Percentiles rank a stretch among this genome's conserved stretches.
Conservation (phyloP, 2,797 vertebrate species). For the Liparis tanakae region DNA sequence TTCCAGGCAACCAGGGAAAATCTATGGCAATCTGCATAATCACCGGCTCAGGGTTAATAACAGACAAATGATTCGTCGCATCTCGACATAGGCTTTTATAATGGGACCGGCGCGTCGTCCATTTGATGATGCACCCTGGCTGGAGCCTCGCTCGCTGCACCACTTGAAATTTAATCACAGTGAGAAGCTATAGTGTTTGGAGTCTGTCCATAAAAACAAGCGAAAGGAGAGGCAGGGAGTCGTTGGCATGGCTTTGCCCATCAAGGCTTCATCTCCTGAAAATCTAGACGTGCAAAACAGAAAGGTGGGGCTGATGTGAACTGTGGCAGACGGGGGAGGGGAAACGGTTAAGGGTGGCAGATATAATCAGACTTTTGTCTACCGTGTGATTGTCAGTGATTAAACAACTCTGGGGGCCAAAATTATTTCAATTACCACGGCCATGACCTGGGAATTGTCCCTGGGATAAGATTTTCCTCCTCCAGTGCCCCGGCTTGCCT, state of each 20-base stretch:
- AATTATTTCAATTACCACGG: conserved; percentile 97
- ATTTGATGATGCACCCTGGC: conserved; percentile 77
- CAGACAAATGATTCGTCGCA: conserved; percentile 99
- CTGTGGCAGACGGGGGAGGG: conserved; percentile 16
- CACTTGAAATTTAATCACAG: conserved; percentile 36
- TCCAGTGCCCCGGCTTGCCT: conserved; percentile 87
- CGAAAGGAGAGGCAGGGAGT: background rate
- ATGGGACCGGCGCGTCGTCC: conserved; percentile 80
- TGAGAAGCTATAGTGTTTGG: conserved; percentile 27
- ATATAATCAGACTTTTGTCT: conserved; percentile 77
- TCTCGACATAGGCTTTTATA: conserved; percentile 88
- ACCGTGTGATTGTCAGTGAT: conserved; percentile 92
- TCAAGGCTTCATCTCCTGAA: conserved; percentile 8
- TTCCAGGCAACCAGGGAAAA: conserved; percentile 93
- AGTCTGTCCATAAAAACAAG: background rate
- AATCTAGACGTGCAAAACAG: background rate
- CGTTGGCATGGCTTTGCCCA: conserved; percentile 9
- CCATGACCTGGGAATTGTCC: conserved; percentile 93
- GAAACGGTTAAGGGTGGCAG: conserved; percentile 66
- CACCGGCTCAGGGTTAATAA: conserved; percentile 99
- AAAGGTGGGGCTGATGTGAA: conserved; percentile 7
- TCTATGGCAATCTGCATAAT: conserved; percentile 99
- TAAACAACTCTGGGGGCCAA: conserved; percentile 93
- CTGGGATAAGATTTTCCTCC: conserved; percentile 96
- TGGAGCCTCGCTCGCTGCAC: conserved; percentile 43